A percentile compares a stretch with the other conserved stretches of the same genome.
phyloP scores from a whole-genome alignment of 2,888 invertebrate genomes.

The Campoletis raptor region DNA sequence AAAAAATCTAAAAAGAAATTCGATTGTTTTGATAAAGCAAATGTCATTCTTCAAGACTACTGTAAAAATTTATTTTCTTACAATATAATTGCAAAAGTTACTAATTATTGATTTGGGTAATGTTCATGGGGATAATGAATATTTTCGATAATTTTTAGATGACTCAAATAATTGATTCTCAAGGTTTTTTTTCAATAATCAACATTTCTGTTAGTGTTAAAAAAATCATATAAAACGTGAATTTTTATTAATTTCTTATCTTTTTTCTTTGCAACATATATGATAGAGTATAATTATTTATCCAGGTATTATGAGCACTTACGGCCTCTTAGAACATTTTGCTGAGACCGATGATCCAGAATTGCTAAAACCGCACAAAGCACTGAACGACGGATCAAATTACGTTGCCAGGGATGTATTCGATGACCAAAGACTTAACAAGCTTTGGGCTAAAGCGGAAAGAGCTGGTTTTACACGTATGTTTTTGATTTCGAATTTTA shows the following conservation, averaged over 20 bases:
- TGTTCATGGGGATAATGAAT: background rate
- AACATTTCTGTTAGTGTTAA: background rate
- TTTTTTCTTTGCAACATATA: background rate
- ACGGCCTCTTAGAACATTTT: slow-evolving; percentile 92
- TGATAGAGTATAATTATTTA: slow-evolving; percentile 32
- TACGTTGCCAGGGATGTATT: slow-evolving; percentile 90
- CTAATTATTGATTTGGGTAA: background rate
- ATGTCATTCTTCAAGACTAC: background rate
- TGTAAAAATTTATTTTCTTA: background rate
- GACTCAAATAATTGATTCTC: background rate
- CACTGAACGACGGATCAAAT: slow-evolving; percentile 83
- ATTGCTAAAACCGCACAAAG: slow-evolving; percentile 87
- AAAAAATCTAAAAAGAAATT: background rate
- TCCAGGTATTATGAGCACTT: slow-evolving; percentile 91
- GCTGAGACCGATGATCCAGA: slow-evolving; percentile 88
- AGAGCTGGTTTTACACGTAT: slow-evolving; percentile 92
- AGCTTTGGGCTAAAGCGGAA: slow-evolving; percentile 96
- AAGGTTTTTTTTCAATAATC: background rate
- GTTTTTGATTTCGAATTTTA: slow-evolving; percentile 33
- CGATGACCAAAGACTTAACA: slow-evolving; percentile 95
- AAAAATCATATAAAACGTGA: background rate
- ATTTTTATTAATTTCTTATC: background rate
- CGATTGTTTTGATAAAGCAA: background rate
- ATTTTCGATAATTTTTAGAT: background rate
- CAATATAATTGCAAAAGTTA: background rate